Evolutionary conservation across 2,888 invertebrate species (phyloP), one percentile per base, ranked within the genome.

Genomic region (Thelaira solivaga): DNA sequence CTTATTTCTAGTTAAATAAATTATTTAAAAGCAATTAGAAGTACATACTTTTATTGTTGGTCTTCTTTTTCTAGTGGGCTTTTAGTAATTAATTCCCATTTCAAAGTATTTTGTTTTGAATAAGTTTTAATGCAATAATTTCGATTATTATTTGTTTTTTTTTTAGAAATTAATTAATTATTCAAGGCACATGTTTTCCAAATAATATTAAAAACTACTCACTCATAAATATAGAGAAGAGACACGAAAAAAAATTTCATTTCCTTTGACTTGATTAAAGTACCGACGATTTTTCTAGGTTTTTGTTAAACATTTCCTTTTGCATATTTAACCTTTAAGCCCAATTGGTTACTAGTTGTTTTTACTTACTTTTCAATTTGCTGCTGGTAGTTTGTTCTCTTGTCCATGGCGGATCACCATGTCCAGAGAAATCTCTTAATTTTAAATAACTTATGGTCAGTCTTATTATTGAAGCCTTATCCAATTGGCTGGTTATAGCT

Each of bases 341-440:
- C 16, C 2, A 26, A 10, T 45, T 24, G 4, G 10, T 43, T 22
- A n/a, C 4, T 8, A 4, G 0, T 10, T 10, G 18, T 4, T 4
- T 36, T 45, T 83, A 88, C 92, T 90, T 89, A 96, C 96, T 93
- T 93, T 96, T 96, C 82, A 95, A 91, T 90, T 96, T 96, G 89
- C 93, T 94, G 76, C 93, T 92, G 53, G 94, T 93, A 57, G 94
- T 93, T 16, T 92, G 92, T 84, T 96, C 96, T 45, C 96, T 90
- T 85, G 93, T 95, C 98, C 98, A 98, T 89, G 97, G 97, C 18
- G 98, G 98, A 86, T 98, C 97, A 0, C 98, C 98, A 89, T 97
- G 97, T 6, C 95, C 94, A 76, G 97, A 97, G 90, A 98, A 98
- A 90, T 98, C 97, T 83, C 96, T 91, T 88, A 97, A 91, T 90